phyloP scores from a whole-genome alignment of 2,797 vertebrate species.

The Mastacembelus armatus region DNA sequence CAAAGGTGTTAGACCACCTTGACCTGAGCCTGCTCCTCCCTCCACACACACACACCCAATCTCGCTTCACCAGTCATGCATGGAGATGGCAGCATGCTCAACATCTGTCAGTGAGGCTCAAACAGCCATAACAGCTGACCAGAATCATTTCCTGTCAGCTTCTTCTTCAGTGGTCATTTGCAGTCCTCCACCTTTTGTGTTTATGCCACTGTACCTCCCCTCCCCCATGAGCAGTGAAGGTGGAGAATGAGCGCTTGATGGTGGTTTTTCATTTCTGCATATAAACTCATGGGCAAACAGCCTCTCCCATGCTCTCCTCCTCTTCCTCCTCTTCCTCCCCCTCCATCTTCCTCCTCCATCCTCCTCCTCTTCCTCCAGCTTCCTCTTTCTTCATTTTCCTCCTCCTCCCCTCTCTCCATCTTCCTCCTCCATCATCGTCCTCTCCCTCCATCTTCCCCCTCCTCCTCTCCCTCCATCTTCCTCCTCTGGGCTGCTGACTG shows the following conservation, averaged over 20 bases:
- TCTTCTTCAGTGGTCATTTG: slow-evolving; percentile 49
- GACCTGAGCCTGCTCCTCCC: slow-evolving; percentile 29
- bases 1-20: slow-evolving; percentile 39
- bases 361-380: not conserved
- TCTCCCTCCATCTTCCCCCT: slow-evolving; percentile 1
- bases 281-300: not conserved
- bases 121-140: slow-evolving; percentile 11
- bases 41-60: slow-evolving; percentile 31
- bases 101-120: slow-evolving; percentile 57
- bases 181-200: slow-evolving; percentile 25
- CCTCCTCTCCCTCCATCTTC: not conserved
- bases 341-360: slow-evolving; percentile 18
- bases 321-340: too few relatives aligned
- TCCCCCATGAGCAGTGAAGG: not conserved
- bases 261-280: slow-evolving; percentile 14
- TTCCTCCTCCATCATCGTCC: too few relatives aligned
- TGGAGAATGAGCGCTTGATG: slow-evolving; percentile 28
- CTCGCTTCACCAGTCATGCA: slow-evolving; percentile 52
- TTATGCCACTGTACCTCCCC: not conserved
- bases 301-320: not conserved
- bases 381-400: too few relatives aligned
- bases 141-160: slow-evolving; percentile 12
- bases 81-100: slow-evolving; percentile 51
- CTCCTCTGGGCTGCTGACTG: slow-evolving; percentile 69
- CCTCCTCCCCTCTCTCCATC: not conserved